Conservation (phyloP, 2,888 invertebrate genomes). For the Escarpia spicata region DNA sequence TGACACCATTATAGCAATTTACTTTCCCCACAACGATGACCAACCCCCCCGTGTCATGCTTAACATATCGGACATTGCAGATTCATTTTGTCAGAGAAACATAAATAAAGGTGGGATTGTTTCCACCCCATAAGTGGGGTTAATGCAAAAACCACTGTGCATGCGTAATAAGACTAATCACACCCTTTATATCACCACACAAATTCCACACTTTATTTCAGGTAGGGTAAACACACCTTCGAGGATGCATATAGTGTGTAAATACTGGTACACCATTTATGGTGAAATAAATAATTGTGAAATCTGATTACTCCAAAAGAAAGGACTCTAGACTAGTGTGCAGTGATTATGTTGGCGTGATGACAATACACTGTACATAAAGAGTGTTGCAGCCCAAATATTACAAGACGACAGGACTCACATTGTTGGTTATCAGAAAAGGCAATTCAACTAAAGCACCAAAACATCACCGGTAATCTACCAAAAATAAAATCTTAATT, state of each 20-base stretch:
- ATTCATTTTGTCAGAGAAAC: background rate
- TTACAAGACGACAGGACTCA: background rate
- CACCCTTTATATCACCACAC: background rate
- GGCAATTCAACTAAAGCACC: background rate
- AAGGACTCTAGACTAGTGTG: background rate
- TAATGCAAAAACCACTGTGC: background rate
- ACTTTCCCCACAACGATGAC: too few relatives aligned
- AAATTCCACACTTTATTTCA: background rate
- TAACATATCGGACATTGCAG: too few relatives aligned
- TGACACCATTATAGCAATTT: too few relatives aligned
- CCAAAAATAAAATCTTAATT: background rate
- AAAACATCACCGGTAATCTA: constrained; percentile 9
- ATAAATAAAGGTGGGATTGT: background rate
- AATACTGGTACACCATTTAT: background rate
- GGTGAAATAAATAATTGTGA: background rate
- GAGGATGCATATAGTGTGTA: background rate
- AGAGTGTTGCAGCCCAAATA: background rate
- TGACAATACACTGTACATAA: background rate
- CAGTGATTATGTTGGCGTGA: background rate
- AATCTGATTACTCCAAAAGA: background rate
- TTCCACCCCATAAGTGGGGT: background rate
- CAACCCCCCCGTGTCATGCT: too few relatives aligned
- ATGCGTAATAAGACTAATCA: background rate
- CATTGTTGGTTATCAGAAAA: background rate
- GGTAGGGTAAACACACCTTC: background rate